Evolutionary conservation across 2,888 invertebrate genomes (phyloP), one percentile per base, ranked within the genome.

Genomic region (Agrochola lychnidis): DNA sequence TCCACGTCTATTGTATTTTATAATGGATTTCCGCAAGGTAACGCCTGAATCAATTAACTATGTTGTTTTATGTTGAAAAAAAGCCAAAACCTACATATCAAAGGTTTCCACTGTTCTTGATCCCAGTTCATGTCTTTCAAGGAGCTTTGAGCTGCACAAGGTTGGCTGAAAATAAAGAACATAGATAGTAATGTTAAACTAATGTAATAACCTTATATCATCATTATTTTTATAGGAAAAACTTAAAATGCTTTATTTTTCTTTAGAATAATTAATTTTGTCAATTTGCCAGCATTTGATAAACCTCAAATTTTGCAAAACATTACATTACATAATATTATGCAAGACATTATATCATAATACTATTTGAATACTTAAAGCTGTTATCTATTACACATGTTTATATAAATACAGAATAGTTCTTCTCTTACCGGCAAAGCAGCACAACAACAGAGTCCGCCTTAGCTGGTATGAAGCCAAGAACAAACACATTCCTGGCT

Each of bases 71-170:
- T 14, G 45, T 45, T 45, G 14, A 45, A 45, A 36, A 45, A 25
- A 59, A 73, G 51, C 53, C 12, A 59, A 45, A 79, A 92, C 94
- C 93, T 90, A 97, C 97, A 95, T 87, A 99, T 99, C 84, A 99
- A 96, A 0, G 99, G 99, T 94, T 99, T 99, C 99, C 99, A 99
- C 92, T 99, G 99, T 85, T 99, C 99, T 93, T 99, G 99, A 96
- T 99, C 99, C 99, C 99, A 99, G 94, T 99, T 99, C 99, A 99
- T 99, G 92, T 99, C 99, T 95, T 99, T 99, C 62, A 99, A 97
- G 22, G 99, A 99, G 92, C 98, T 99, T 93, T 99, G 99, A 9
- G 99, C 99, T 48, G 99, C 99, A 96, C 99, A 99, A 4, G 99
- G 99, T 95, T 99, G 99, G 1, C 97, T 97, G 89, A 59, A 93